Percentiles rank a stretch among this genome's conserved stretches.
Evolutionary conservation across 2,888 invertebrate species (phyloP).

Genomic region (Epinotia demarniana): DNA sequence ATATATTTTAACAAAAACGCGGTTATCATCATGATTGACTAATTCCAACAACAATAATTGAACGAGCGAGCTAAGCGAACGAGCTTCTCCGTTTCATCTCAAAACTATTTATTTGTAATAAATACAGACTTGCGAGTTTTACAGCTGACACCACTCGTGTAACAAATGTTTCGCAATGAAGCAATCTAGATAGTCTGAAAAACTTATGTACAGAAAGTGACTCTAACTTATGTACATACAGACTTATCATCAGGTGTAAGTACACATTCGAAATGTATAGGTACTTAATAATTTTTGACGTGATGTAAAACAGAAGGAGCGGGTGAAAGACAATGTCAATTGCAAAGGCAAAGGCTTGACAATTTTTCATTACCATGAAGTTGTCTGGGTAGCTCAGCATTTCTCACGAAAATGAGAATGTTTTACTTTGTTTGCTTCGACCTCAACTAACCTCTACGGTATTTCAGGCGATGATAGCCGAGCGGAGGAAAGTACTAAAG

Average conservation of each 20-base stretch:
- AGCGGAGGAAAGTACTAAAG: slow-evolving; percentile 4
- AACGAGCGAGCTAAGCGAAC: too few species aligned
- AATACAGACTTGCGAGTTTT: too few species aligned
- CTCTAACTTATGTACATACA: too few species aligned
- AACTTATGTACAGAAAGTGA: too few species aligned
- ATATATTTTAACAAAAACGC: too few species aligned
- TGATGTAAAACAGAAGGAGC: slow-evolving; percentile 2
- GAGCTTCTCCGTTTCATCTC: too few species aligned
- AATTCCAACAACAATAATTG: too few species aligned
- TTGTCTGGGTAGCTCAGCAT: slow-evolving; percentile 18
- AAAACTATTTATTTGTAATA: too few species aligned
- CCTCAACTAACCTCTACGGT: slow-evolving; percentile 33
- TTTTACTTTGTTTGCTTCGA: slow-evolving; percentile 32
- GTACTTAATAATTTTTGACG: not conserved
- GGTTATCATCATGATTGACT: too few species aligned
- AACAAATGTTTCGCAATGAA: too few species aligned
- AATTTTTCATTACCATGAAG: slow-evolving; percentile 28
- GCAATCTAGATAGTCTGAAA: too few species aligned
- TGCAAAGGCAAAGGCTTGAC: not conserved
- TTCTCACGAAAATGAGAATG: slow-evolving; percentile 14
- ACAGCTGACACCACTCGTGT: too few species aligned
- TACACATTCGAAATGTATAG: not conserved
- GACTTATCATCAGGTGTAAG: not conserved
- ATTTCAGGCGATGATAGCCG: slow-evolving; percentile 4
- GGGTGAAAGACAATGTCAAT: slow-evolving; percentile 14